phyloP scores from a whole-genome alignment of 1,140 invertebrate genomes.

The Temnothorax nylanderi region DNA sequence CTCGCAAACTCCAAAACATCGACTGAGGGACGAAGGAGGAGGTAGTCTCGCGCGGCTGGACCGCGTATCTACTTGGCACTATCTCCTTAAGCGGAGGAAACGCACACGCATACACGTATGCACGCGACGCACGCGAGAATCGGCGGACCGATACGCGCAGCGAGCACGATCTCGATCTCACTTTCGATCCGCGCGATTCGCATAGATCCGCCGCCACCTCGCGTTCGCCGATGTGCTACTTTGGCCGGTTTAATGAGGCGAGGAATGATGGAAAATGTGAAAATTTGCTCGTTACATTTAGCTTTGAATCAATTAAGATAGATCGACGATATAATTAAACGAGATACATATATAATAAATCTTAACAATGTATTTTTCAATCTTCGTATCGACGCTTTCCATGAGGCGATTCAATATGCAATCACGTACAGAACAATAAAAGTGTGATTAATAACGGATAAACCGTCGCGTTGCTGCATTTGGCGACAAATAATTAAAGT shows the following conservation, averaged over 20 bases:
- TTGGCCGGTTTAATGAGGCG: conserved; percentile 20
- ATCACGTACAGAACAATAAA: not conserved
- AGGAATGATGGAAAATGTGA: conserved; percentile 7
- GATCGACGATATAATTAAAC: not conserved
- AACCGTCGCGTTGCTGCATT: not conserved
- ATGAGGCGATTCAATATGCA: not conserved
- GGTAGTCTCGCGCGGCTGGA: conserved; percentile 42
- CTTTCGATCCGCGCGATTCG: conserved; percentile 65
- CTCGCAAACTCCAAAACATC: conserved; percentile 38
- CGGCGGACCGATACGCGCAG: conserved; percentile 21
- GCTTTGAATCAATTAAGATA: not conserved
- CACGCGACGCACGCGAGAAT: conserved; percentile 36
- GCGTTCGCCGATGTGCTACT: conserved; percentile 53
- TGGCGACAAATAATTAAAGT: not conserved
- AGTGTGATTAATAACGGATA: not conserved
- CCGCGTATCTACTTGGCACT: conserved; percentile 43
- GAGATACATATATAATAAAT: not conserved
- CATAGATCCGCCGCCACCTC: not conserved
- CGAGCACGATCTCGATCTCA: conserved; percentile 65
- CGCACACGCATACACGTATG: conserved; percentile 29
- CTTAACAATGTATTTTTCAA: not conserved
- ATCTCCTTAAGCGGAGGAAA: conserved; percentile 65
- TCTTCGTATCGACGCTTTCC: not conserved
- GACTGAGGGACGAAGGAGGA: not conserved
- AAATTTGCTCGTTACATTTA: not conserved